Base-by-base conservation (phyloP, 2,888 invertebrate genomes). In the Thymelicus lineola region DNA sequence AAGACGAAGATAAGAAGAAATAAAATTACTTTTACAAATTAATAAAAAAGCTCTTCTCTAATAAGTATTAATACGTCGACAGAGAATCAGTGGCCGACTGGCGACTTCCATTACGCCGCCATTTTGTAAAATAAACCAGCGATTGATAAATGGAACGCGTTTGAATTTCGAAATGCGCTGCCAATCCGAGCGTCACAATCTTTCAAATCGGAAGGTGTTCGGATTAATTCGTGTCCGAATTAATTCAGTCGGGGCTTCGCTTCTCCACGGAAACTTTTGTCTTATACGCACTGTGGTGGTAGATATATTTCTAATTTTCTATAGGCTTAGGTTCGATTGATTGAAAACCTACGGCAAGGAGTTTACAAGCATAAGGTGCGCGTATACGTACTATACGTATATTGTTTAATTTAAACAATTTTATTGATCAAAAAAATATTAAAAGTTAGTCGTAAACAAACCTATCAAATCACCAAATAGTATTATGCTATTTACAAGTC, bases 221-320 rank as follows among this genome's bases (percentile, higher is more conserved):
- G 77, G 82, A 83, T 84, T 84, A 83, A 81, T 82, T 82, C 81
- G 80, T 80, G 80, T 81, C 79, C 77, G 80, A 84, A 85, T 85
- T 85, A 84, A 85, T 85, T 84, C 85, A 80, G 79, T 80, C 73
- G 74, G 75, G 77, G 72, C 75, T 68, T 74, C 75, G 75, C 73
- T 79, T 80, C 79, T 80, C 78, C 75, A 73, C 75, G 75, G 77
- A 79, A 73, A 76, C 77, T 79, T 76, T 75, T 79, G 76, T 73
- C 73, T 71, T 67, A 73, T 72, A 71, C 77, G 69, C 73, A 74
- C 74, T 75, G 70, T 68, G 63, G 74, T 67, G n/a, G 48, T n/a
- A 45, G 48, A 5, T n/a, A 50, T 50, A 17, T 6, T n/a, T 4
- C 42, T 42, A 4, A 42, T 42, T 9, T 1, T 4, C 12, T 12